Evolutionary conservation across 2,888 invertebrate species (phyloP).

Genomic region (Laspeyria flexula): DNA sequence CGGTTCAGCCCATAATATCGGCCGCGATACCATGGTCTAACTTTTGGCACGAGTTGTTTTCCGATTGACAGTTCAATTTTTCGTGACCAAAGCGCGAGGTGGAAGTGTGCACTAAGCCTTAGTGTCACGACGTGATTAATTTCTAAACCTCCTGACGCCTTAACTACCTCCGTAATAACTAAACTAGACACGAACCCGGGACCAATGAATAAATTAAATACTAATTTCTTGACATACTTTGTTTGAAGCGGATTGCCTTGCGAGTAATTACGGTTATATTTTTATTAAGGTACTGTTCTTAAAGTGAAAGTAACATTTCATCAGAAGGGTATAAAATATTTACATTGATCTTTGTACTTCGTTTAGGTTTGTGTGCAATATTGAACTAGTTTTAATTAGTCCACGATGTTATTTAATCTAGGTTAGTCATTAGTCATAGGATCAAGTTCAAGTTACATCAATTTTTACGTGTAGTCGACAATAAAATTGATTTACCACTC

Average conservation of each 20-base stretch:
- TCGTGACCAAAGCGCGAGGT: constrained; percentile 28
- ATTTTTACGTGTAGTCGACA: no score
- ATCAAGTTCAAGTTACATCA: no score
- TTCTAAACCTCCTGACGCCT: constrained; percentile 61
- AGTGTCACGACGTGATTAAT: constrained; percentile 63
- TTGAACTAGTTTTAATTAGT: neutral
- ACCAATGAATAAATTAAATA: constrained; percentile 83
- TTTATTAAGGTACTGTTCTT: constrained; percentile 53
- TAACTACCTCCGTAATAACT: constrained; percentile 68
- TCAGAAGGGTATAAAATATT: constrained; percentile 23
- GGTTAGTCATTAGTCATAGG: neutral
- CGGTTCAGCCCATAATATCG: constrained; percentile 28
- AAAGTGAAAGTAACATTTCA: constrained; percentile 47
- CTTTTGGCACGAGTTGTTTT: constrained; percentile 27
- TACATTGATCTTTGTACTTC: constrained; percentile 28
- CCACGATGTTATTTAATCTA: neutral
- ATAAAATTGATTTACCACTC: no score
- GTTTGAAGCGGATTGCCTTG: constrained; percentile 77
- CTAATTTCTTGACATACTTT: constrained; percentile 83
- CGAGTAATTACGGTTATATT: constrained; percentile 70
- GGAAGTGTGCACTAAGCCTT: constrained; percentile 38
- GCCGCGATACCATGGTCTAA: constrained; percentile 9
- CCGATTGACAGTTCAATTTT: constrained; percentile 37
- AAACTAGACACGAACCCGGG: constrained; percentile 73
- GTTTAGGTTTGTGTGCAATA: neutral